These are phyloP conservation scores for Drosophila nebulosa DNA, from an alignment of 1,140 invertebrate genomes.

Conservation along the genomic window DNA sequence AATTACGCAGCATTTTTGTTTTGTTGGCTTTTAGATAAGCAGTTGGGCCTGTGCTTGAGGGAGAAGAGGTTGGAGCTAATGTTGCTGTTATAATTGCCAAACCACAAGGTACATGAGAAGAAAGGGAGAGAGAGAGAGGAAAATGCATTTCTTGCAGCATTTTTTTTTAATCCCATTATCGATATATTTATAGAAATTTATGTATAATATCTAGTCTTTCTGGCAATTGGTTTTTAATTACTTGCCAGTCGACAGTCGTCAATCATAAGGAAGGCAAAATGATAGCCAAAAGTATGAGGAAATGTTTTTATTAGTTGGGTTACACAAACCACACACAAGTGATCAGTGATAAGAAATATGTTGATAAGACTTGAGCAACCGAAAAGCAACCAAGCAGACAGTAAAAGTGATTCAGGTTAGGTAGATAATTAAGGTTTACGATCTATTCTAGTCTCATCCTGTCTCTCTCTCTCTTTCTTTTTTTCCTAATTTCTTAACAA, in stretches of 20 bases:
- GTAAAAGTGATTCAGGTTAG: neutral
- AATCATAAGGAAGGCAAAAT: conserved; percentile 25
- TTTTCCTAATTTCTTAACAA: neutral
- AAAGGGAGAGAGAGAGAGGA: neutral
- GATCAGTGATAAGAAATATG: neutral
- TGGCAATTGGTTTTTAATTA: conserved; percentile 47
- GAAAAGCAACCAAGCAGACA: neutral
- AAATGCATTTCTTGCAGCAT: neutral
- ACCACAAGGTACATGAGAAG: conserved; percentile 1
- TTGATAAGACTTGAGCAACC: neutral
- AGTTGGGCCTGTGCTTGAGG: neutral
- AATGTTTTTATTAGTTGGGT: neutral
- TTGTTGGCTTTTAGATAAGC: conserved; percentile 51
- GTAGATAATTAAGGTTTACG: neutral
- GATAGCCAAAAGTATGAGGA: neutral
- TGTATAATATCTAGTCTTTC: conserved; percentile 18
- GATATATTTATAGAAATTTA: conserved; percentile 14
- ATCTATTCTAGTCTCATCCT: neutral
- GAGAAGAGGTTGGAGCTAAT: neutral
- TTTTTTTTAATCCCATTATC: conserved; percentile 41
- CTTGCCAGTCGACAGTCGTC: conserved; percentile 9
- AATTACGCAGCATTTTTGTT: conserved; percentile 46
- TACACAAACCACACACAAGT: neutral
- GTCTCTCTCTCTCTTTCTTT: neutral
- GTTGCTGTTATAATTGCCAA: conserved; percentile 33